Base-by-base conservation (phyloP, 1,140 invertebrate species). In the Geopemphigus sp. region DNA sequence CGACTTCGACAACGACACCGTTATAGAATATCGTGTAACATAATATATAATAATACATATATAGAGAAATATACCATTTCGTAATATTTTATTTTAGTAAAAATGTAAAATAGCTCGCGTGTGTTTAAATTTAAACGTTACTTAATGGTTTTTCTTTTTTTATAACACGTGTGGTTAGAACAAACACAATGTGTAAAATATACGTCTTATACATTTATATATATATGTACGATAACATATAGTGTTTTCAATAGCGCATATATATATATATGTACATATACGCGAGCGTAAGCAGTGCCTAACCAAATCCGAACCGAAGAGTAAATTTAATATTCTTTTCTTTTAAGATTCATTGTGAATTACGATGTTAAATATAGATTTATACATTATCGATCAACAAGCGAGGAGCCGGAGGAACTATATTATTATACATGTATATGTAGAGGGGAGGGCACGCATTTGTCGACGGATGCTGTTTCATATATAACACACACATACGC, bases 51-150 rank as follows among this genome's bases (percentile, higher is more conserved):
- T 39, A 39, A 39, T 39, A 39, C 32, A 39, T 11, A 11, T 50
- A 45, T 45, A 45, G 39, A n/a, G n/a, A n/a, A n/a, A n/a, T n/a
- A 66, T 50, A 8, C 39, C 12, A 68, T 15, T 32, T 68, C 45
- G 39, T 66, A 66, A 45, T 45, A 66, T 45, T 66, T 66, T 66
- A 66, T 66, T 66, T 66, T 45, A 45, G 39, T 66, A 45, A 66
- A 50, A 66, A 66, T 66, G 32, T 66, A 66, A 66, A 66, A 39
- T 8, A 39, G 32, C 3, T 39, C 32, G 32, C 22, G 12, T 19
- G 39, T 45, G 19, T 66, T 50, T 50, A 66, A 66, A 66, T 66
- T 47, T 66, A 66, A 45, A 66, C 63, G n/a, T 22, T 45, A 24
- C n/a, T 32, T 11, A 32, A 63, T 63, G 29, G 32, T 39, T 63